Percentiles rank a stretch among this genome's conserved stretches.
Conservation (phyloP, 2,113 vertebrate species). For the Poecile atricapillus region DNA sequence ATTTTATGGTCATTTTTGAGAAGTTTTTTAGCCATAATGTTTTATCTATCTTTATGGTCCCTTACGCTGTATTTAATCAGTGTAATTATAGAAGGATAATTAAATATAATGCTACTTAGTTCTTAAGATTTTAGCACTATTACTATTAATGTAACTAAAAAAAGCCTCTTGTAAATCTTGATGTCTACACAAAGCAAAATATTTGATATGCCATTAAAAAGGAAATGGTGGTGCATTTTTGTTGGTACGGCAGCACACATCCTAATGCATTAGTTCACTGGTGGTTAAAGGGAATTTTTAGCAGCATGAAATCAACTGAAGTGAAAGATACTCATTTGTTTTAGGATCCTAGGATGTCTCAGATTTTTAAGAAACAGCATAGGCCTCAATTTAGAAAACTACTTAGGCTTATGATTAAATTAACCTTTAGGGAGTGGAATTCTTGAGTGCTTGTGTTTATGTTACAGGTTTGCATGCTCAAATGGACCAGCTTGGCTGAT, state of each 20-base stretch:
- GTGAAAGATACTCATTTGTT: background rate
- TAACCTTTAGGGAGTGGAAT: background rate
- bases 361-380: background rate
- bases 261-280: constrained; percentile 20
- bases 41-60: constrained; percentile 79
- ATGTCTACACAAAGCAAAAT: constrained; percentile 52
- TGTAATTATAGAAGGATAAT: constrained; percentile 80
- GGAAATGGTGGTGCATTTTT: background rate
- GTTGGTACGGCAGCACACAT: background rate
- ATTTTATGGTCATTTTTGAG: constrained; percentile 80
- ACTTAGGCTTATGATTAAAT: background rate
- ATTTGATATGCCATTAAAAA: constrained; percentile 35
- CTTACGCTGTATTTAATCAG: constrained; percentile 80
- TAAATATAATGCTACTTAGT: constrained; percentile 77
- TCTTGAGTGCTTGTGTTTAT: background rate
- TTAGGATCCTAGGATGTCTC: background rate
- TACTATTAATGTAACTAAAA: constrained; percentile 62
- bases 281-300: background rate
- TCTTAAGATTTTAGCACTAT: constrained; percentile 74
- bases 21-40: constrained; percentile 78
- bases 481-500: background rate
- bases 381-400: background rate
- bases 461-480: background rate
- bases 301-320: background rate
- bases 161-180: constrained; percentile 40